Evolutionary conservation across 2,113 vertebrate species (phyloP).

Genomic region (Carassius gibelio): DNA sequence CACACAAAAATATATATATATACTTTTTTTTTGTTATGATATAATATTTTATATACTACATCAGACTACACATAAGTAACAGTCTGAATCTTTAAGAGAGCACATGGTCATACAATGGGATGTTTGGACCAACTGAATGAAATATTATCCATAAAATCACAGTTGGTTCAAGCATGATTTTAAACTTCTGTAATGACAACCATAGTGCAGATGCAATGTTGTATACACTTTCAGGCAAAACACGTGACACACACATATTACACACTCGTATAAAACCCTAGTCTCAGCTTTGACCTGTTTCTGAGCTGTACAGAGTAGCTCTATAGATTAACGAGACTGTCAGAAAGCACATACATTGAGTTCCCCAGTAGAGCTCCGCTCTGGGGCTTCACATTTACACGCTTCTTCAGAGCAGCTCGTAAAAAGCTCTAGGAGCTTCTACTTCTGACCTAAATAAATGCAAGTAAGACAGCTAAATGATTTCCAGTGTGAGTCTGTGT

Average conservation of each 20-base stretch:
- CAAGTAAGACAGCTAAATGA: neutral
- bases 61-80: neutral
- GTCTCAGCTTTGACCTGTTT: conserved; percentile 31
- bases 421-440: conserved; percentile 1
- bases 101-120: neutral
- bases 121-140: neutral
- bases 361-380: neutral
- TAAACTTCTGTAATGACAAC: neutral
- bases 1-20: no score
- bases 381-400: conserved; percentile 14
- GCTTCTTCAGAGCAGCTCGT: neutral
- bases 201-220: neutral
- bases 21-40: no score
- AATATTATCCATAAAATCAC: neutral
- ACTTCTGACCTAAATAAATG: conserved; percentile 33
- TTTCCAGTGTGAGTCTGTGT: neutral
- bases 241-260: neutral
- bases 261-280: neutral
- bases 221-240: neutral
- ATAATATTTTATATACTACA: neutral
- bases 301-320: neutral
- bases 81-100: neutral
- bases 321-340: conserved; percentile 30
- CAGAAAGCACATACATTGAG: conserved; percentile 27
- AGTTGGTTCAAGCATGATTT: neutral